Evolutionary conservation across 2,888 invertebrate species (phyloP).

Genomic region (Empis livida): DNA sequence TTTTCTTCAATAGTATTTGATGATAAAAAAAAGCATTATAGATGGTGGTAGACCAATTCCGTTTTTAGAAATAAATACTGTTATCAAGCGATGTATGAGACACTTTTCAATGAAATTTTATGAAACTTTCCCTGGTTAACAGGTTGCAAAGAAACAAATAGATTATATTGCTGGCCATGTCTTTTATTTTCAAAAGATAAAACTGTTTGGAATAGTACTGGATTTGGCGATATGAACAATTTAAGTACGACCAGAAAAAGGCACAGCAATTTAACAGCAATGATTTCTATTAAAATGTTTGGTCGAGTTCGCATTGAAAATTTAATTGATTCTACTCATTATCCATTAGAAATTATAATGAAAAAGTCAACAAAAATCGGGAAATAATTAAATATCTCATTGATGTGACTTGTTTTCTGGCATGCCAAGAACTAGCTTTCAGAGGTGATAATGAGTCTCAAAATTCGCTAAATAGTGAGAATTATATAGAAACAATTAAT

Average conservation of each 20-base stretch:
- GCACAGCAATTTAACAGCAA: neutral
- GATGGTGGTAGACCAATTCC: too few species aligned
- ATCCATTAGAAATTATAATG: conserved; percentile 10
- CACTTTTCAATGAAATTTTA: neutral
- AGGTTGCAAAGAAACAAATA: neutral
- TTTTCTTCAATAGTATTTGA: too few species aligned
- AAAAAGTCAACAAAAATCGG: conserved; percentile 15
- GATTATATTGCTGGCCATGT: neutral
- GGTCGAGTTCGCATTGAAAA: neutral
- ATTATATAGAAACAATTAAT: conserved; percentile 13
- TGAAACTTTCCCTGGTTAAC: neutral
- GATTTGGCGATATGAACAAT: conserved; percentile 1
- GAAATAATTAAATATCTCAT: conserved; percentile 14
- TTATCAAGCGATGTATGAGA: too few species aligned
- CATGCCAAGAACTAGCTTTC: conserved; percentile 10
- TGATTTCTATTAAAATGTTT: neutral
- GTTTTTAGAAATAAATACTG: too few species aligned
- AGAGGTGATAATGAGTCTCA: conserved; percentile 11
- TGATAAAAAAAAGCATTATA: too few species aligned
- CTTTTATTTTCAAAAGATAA: neutral
- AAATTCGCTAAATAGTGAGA: conserved; percentile 14
- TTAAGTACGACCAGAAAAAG: neutral
- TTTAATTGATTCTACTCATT: neutral
- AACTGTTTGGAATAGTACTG: neutral
- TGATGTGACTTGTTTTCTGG: conserved; percentile 14